Evolutionary conservation across 2,797 vertebrate species (phyloP).

Genomic region (Spinibarbus caldwelli): DNA sequence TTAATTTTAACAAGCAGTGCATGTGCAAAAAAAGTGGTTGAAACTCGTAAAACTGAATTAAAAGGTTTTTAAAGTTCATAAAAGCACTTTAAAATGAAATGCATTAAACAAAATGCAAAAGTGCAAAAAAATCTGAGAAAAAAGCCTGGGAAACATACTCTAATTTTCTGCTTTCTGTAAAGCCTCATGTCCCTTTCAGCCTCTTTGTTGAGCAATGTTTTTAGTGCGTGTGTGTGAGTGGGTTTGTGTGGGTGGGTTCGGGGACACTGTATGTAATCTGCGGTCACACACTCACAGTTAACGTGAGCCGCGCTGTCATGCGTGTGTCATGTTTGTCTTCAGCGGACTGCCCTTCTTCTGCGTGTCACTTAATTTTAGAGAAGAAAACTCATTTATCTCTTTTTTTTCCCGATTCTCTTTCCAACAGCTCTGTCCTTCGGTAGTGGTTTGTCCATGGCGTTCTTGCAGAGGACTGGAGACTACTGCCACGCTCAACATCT

Average conservation of each 20-base stretch:
- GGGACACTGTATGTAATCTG: conserved; percentile 21
- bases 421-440: conserved; percentile 38
- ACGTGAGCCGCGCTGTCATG: neutral
- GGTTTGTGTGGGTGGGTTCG: conserved; percentile 36
- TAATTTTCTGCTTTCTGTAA: neutral
- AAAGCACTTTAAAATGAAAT: neutral
- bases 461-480: too few relatives aligned
- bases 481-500: conserved; percentile 92
- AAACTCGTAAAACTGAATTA: neutral
- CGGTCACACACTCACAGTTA: conserved; percentile 20
- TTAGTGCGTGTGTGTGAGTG: conserved; percentile 8
- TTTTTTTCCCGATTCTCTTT: neutral
- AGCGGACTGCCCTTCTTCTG: conserved; percentile 7
- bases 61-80: neutral
- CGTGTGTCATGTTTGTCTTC: conserved; percentile 29
- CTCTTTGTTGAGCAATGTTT: conserved; percentile 20
- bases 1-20: neutral
- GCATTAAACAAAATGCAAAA: neutral
- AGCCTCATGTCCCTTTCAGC: neutral
- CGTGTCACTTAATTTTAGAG: neutral
- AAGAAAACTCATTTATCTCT: conserved; percentile 19
- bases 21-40: neutral
- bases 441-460: conserved; percentile 82
- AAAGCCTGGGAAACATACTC: neutral
- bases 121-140: too few relatives aligned